Percentiles rank a stretch among this genome's conserved stretches.
Conservation (phyloP, 2,888 invertebrate genomes). For the Yponomeuta evonymella region DNA sequence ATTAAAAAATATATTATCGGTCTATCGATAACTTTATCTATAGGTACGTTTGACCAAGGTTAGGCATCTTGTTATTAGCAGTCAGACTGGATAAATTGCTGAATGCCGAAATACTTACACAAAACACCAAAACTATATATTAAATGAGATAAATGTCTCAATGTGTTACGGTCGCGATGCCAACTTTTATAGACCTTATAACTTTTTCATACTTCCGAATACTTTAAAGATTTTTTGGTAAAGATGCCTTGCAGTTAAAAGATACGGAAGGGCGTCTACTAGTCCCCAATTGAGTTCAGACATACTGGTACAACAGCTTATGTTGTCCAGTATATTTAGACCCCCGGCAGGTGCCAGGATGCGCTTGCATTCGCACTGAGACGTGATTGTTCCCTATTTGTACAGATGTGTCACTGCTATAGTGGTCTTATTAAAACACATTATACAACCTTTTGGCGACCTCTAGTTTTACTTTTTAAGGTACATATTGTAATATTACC, state of each 20-base stretch:
- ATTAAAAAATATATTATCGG: not conserved
- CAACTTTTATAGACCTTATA: no score
- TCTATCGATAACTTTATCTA: not conserved
- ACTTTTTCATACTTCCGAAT: no score
- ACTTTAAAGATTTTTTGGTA: no score
- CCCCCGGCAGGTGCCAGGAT: constrained; percentile 6
- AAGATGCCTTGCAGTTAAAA: no score
- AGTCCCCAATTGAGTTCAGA: not conserved
- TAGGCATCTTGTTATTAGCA: not conserved
- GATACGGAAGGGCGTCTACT: not conserved
- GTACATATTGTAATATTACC: no score
- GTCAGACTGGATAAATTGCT: not conserved
- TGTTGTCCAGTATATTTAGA: not conserved
- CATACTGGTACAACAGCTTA: not conserved
- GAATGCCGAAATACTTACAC: no score
- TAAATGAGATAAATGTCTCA: no score
- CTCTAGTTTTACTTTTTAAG: no score
- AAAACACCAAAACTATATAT: no score
- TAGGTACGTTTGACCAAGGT: not conserved
- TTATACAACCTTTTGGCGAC: no score
- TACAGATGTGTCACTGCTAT: constrained; percentile 44
- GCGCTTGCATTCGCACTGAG: constrained; percentile 4
- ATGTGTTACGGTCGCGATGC: no score
- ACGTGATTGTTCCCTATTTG: constrained; percentile 53
- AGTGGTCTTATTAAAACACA: no score